Evolutionary conservation across 2,113 vertebrate genomes (phyloP), one percentile per base, ranked within the genome.

Genomic region (Alethe diademata): DNA sequence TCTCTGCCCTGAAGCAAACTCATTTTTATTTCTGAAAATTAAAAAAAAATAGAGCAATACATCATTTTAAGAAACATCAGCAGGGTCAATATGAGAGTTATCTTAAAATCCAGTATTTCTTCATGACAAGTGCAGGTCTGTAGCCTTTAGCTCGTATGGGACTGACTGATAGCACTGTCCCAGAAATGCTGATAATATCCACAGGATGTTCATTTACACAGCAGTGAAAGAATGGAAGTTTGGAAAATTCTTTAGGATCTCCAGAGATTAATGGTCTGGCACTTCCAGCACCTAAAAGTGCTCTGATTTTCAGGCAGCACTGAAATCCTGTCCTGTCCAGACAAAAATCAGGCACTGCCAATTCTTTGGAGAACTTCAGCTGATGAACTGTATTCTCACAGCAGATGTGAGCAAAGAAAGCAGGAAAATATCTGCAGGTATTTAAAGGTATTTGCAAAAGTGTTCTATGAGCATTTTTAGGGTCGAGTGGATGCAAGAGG

Each of bases 1-100:
- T 94, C 94, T 96, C 86, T 96, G 70, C 94, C 96, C 93, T 87
- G 70, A 78, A 97, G 97, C 92, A 76, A 95, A 80, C 65, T 73
- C 45, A 17, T 90, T 90, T 95, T 96, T 92, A 96, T 93, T 96
- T 96, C 95, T 96, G 92, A 94, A 97, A 96, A 97, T 94, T 73
- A 51, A 92, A 90, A 92, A 92, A 93, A 92, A 88, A 78, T 16
- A 60, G 50, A 88, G 82, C 69, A 80, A 96, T 97, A 74, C 13
- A 96, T 97, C 78, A 94, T 74, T 91, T 94, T 61, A 90, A 87
- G 81, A 65, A 91, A 92, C 65, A 94, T 62, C 81, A 86, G 69
- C 28, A 36, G 76, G 88, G 72, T 50, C 3, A 29, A 53, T 36
- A 70, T 33, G 64, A 79, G 18, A 57, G 72, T 80, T 95, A 60